Evolutionary conservation across 2,797 vertebrate species (phyloP), one percentile per base, ranked within the genome.

Genomic region (Diglossa cyanea): DNA sequence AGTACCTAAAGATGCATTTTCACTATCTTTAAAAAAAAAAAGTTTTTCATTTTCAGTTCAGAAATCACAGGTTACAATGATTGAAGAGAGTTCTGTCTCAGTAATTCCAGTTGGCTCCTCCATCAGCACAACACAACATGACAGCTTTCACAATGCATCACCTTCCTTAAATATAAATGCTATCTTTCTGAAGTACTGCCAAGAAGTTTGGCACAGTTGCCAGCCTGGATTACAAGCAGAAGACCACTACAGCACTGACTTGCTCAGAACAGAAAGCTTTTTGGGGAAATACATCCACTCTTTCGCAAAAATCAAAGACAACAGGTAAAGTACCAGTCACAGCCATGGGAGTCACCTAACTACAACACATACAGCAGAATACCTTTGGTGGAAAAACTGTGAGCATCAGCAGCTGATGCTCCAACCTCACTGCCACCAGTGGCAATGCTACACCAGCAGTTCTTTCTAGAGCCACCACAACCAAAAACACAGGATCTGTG

Each of bases 81-180:
- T 0, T 54, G 40, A 93, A 70, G 53, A 79, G 58, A 94, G 68
- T 23, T 90, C 91, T 92, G 92, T 81, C 91, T 90, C 79, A 76
- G 61, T 92, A 86, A 95, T 93, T 95, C 70, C 65, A 95, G 67
- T 13, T 74, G 74, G 71, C 81, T 94, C 72, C 61, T 84, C 72
- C 76, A 68, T 95, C 90, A 92, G 35, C 31, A 72, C 88, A 96
- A 96, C 67, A 19, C 20, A 93, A 96, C 88, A 11, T 68, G 96
- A 97, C 97, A 97, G 96, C 94, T 94, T 97, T 97, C 97, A 96
- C 95, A 96, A 91, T 60, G 90, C 63, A 96, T 96, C 94, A 85
- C 86, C 90, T 92, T 58, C 48, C 83, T 87, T 48, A 75, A 87
- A 72, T 15, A 44, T 4, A 84, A 85, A 86, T 0, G 9, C 42